These are phyloP conservation scores for Drosophila trapezifrons DNA, from an alignment of 1,140 invertebrate species.

Conservation along the genomic window DNA sequence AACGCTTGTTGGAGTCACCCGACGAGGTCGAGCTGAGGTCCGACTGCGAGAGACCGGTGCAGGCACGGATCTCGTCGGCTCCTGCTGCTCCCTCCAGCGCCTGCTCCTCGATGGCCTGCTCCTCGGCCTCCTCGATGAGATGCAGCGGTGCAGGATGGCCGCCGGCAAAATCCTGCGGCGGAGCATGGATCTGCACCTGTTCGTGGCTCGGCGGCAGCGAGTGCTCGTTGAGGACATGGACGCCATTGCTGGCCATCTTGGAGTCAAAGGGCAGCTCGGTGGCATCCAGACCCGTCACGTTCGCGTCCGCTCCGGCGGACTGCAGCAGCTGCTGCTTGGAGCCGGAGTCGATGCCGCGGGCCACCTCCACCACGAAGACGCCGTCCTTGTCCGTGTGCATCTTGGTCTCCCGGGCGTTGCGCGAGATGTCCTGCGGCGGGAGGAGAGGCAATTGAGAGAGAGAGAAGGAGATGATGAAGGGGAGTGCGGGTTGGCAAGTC, in stretches of 20 bases:
- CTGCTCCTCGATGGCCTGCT: constrained; percentile 76
- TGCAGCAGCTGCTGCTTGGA: constrained; percentile 14
- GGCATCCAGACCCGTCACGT: constrained; percentile 45
- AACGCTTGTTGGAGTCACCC: constrained; percentile 88
- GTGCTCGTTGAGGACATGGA: constrained; percentile 48
- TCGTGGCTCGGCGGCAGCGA: constrained; percentile 67
- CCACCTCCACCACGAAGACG: constrained; percentile 91
- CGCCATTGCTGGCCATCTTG: constrained; percentile 39
- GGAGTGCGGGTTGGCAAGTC: constrained; percentile 1
- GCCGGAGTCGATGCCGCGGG: constrained; percentile 78
- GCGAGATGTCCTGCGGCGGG: constrained; percentile 86
- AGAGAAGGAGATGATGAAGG: background rate
- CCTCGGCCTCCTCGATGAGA: constrained; percentile 74
- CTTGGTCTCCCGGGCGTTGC: constrained; percentile 88
- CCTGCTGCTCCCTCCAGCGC: constrained; percentile 64
- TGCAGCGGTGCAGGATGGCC: constrained; percentile 77
- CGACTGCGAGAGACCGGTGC: constrained; percentile 90
- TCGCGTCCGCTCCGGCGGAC: constrained; percentile 63
- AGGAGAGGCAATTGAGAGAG: constrained; percentile 7
- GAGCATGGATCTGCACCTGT: constrained; percentile 82
- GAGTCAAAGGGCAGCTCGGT: constrained; percentile 71
- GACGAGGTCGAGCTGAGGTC: constrained; percentile 89
- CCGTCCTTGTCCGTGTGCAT: constrained; percentile 89
- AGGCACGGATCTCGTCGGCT: constrained; percentile 74
- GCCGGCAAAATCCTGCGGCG: constrained; percentile 77